These are phyloP conservation scores for Perizoma affinitatum DNA, from an alignment of 2,888 invertebrate species.

Conservation along the genomic window DNA sequence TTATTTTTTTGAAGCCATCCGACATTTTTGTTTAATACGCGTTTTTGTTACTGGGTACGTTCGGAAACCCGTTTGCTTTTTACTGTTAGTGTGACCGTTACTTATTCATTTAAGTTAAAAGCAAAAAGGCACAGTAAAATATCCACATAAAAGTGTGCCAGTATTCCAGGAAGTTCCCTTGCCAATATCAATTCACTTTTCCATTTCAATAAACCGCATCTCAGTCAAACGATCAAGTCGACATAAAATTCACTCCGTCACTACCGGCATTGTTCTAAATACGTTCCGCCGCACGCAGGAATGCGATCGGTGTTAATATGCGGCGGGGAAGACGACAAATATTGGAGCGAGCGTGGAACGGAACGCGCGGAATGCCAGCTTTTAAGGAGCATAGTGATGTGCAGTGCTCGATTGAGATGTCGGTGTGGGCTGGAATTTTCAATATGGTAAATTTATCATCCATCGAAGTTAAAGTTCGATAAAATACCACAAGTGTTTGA, in stretches of 20 bases:
- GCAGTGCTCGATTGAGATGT: conserved; percentile 44
- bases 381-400: conserved; percentile 54
- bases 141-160: conserved; percentile 19
- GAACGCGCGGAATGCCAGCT: conserved; percentile 62
- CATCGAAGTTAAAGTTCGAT: conserved; percentile 1
- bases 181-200: conserved; percentile 24
- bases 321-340: conserved; percentile 58
- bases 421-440: conserved; percentile 38
- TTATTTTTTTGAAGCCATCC: too few relatives aligned
- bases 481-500: too few relatives aligned
- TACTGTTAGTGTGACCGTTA: background rate
- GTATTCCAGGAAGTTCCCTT: conserved; percentile 10
- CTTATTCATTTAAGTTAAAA: conserved; percentile 11
- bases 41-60: too few relatives aligned
- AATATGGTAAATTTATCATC: conserved; percentile 23
- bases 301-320: conserved; percentile 59
- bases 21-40: too few relatives aligned
- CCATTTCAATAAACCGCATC: conserved; percentile 38
- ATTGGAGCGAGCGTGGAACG: conserved; percentile 53
- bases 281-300: conserved; percentile 43
- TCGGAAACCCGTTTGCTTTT: too few relatives aligned
- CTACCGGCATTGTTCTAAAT: conserved; percentile 44
- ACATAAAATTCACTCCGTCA: conserved; percentile 41
- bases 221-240: conserved; percentile 35
- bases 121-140: conserved; percentile 20